A percentile compares a stretch with the other conserved stretches of the same genome.
These are phyloP conservation scores for Pollimyrus isidori DNA, from an alignment of 2,113 vertebrate genomes.

Conservation along the genomic window DNA sequence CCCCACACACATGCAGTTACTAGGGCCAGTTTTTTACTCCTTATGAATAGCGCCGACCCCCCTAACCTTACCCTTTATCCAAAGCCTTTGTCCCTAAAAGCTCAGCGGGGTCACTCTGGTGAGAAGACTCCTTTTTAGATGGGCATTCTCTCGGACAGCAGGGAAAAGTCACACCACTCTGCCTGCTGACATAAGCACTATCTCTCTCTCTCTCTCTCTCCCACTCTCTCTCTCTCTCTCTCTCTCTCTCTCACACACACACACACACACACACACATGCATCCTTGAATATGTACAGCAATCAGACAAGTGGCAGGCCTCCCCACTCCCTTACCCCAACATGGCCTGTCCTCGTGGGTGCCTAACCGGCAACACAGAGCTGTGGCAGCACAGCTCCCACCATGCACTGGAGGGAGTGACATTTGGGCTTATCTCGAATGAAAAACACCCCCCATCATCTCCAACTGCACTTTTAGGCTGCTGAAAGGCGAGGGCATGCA, in stretches of 20 bases:
- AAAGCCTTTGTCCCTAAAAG: not conserved
- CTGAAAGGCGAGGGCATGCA: constrained; percentile 52
- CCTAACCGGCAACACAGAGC: not conserved
- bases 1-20: constrained; percentile 1
- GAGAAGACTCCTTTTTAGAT: constrained; percentile 1
- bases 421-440: not conserved
- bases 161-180: not conserved
- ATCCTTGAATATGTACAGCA: not conserved
- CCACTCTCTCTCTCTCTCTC: not conserved
- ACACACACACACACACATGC: not conserved
- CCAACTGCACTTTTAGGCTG: constrained; percentile 26
- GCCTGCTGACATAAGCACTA: not conserved
- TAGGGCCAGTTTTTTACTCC: constrained; percentile 25
- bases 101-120: not conserved
- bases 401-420: not conserved
- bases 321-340: not conserved
- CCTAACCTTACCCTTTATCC: not conserved
- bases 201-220: not conserved
- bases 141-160: constrained; percentile 14
- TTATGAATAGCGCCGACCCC: constrained; percentile 7
- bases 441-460: not conserved
- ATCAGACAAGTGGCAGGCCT: not conserved
- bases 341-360: not conserved
- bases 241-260: not conserved
- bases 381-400: not conserved